These are phyloP conservation scores for Exocentrus adspersus DNA, from an alignment of 2,888 invertebrate species.

Conservation along the genomic window DNA sequence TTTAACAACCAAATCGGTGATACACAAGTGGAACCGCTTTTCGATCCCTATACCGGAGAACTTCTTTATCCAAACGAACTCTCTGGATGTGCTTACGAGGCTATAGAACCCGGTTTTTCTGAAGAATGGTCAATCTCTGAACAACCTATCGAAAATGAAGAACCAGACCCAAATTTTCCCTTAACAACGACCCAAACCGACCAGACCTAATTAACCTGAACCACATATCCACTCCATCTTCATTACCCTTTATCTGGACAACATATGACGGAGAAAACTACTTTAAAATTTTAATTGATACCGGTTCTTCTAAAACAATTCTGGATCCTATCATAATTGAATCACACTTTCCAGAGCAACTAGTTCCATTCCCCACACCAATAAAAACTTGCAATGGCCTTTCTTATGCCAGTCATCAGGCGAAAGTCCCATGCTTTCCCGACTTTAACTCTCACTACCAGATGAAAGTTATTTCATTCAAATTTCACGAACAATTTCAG, in stretches of 20 bases:
- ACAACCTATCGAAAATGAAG: not conserved
- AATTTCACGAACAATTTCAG: constrained; percentile 18
- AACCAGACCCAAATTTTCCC: constrained; percentile 1
- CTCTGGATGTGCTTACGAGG: not conserved
- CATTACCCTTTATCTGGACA: constrained; percentile 9
- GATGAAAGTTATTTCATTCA: constrained; percentile 12
- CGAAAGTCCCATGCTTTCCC: constrained; percentile 13
- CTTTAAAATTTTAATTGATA: constrained; percentile 16
- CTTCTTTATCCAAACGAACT: constrained; percentile 1
- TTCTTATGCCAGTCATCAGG: constrained; percentile 12
- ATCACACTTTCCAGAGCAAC: constrained; percentile 8
- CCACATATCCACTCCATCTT: constrained; percentile 9
- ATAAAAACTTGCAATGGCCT: constrained; percentile 15
- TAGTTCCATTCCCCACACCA: constrained; percentile 5
- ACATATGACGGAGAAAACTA: constrained; percentile 12
- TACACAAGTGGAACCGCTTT: constrained; percentile 2
- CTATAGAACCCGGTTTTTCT: not conserved
- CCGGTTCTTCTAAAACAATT: constrained; percentile 18
- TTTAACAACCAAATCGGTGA: constrained; percentile 5
- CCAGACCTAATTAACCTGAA: constrained; percentile 14
- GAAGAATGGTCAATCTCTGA: constrained; percentile 7
- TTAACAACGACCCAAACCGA: not conserved
- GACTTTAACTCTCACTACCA: constrained; percentile 7
- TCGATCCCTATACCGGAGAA: constrained; percentile 3
- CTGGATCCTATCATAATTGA: constrained; percentile 7